phyloP scores from a whole-genome alignment of 2,888 invertebrate species.

The Timema cristinae region DNA sequence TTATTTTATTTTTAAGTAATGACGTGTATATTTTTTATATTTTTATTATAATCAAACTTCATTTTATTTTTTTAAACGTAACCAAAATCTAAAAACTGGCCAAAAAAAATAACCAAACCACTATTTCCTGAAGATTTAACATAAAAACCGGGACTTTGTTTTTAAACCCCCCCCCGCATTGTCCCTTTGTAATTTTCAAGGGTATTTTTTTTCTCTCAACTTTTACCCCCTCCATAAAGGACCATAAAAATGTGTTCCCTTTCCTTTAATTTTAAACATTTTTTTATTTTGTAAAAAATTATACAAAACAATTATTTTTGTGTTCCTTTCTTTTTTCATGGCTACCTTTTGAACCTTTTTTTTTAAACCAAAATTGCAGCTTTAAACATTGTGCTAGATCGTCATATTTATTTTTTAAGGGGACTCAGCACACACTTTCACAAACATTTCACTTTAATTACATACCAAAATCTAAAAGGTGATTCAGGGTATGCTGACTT shows the following conservation, averaged over 20 bases:
- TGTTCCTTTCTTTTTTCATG: too few relatives aligned
- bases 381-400: too few relatives aligned
- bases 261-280: conserved; percentile 29
- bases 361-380: too few relatives aligned
- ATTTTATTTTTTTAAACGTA: neutral
- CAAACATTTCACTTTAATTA: too few relatives aligned
- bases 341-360: too few relatives aligned
- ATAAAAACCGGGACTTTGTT: too few relatives aligned
- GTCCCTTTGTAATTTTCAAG: conserved; percentile 30
- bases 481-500: too few relatives aligned
- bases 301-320: conserved; percentile 24
- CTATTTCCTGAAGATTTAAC: too few relatives aligned
- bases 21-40: neutral
- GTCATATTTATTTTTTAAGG: too few relatives aligned
- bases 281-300: conserved; percentile 35
- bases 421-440: too few relatives aligned
- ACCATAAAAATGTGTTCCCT: conserved; percentile 19
- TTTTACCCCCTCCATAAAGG: neutral
- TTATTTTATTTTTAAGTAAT: too few relatives aligned
- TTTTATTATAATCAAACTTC: conserved; percentile 7
- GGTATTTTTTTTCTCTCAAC: conserved; percentile 27
- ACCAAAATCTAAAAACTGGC: conserved; percentile 29
- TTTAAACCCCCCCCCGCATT: conserved; percentile 25
- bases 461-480: too few relatives aligned
- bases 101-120: conserved; percentile 28